Conservation (phyloP, 2,797 vertebrate genomes). For the Neomorphus geoffroyi region DNA sequence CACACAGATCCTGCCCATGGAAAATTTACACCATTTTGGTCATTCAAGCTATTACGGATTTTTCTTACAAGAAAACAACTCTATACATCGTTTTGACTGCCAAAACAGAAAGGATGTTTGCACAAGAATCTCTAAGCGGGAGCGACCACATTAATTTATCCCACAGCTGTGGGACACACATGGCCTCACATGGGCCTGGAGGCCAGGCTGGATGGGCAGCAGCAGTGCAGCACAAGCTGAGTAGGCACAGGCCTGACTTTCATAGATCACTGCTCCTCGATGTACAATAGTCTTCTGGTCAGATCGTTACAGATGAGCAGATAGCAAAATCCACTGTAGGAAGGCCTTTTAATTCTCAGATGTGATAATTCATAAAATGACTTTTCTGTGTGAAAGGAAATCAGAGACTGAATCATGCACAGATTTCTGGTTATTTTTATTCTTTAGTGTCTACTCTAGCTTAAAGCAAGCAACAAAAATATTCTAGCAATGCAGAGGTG, state of each 20-base stretch:
- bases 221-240: not conserved
- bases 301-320: not conserved
- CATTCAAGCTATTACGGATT: not conserved
- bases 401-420: not conserved
- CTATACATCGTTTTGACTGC: not conserved
- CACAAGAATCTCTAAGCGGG: rapidly evolving
- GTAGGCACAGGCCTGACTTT: not conserved
- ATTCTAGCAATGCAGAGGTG: not conserved
- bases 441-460: not conserved
- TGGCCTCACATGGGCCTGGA: rapidly evolving
- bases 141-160: not conserved
- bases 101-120: not conserved
- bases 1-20: rapidly evolving
- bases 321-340: not conserved
- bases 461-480: not conserved
- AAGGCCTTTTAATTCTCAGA: not conserved
- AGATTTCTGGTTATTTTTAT: not conserved
- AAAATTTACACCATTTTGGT: not conserved
- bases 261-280: rapidly evolving
- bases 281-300: too few relatives aligned
- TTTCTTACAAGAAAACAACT: not conserved
- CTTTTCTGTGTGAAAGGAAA: not conserved
- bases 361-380: not conserved
- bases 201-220: not conserved
- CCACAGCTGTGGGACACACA: rapidly evolving